Base-by-base conservation (phyloP, 2,797 vertebrate genomes). In the Acipenser oxyrinchus region DNA sequence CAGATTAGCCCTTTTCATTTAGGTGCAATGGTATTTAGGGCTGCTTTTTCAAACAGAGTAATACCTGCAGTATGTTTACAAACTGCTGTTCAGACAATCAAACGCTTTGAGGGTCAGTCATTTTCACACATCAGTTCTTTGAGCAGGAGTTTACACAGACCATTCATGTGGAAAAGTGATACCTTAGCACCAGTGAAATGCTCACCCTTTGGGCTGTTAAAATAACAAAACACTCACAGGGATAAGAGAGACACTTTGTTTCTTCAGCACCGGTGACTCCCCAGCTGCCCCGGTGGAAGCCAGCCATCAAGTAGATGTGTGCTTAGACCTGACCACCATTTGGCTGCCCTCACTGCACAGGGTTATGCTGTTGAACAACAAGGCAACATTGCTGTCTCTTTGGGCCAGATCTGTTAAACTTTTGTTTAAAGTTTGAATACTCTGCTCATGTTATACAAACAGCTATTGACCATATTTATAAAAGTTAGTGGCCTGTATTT, bases 201-300 rank as follows among this genome's bases (percentile, higher is more conserved):
- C 72, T 74, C 71, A 77, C 67, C 71, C 73, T 78, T 78, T 11
- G 60, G 59, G 67, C 65, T 74, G 71, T 78, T 84, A 81, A 78
- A 84, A 85, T 70, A 81, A 70, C 72, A 81, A 78, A 81, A 62
- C 65, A 11, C 53, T 78, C 66, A 12, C 62, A 8, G 62, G 66
- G 69, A 76, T 65, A 70, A 49, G 60, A 63, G 71, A 62, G 37
- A 66, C 71, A 63, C 12, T 13, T 66, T 82, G 74, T 66, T 78
- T 75, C 72, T 72, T 73, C 11, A 1, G n/a, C 76, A 84, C 82
- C 77, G 85, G 79, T 78, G 82, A 71, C 64, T 72, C 70, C 52
- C 64, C 80, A 82, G 78, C 77, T 82, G 4, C 23, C 23, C 23
- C 2, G 4, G 4, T 37, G 23, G 23, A 37, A 37, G 23, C 23